Conservation (phyloP, 2,797 vertebrate genomes). For the Phrynocephalus vlangalii region DNA sequence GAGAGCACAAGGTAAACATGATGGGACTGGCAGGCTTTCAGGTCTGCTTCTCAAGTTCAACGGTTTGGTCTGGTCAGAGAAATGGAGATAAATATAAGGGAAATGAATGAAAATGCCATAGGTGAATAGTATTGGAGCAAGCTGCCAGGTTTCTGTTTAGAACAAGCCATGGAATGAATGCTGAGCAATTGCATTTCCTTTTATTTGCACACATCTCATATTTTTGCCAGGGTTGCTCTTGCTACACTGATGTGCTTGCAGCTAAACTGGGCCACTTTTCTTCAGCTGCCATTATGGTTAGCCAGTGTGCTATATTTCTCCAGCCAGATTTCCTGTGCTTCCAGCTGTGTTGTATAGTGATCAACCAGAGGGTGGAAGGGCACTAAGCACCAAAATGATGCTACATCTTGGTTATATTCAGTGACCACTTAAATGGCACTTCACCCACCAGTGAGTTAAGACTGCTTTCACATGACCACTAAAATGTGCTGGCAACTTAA, state of each 20-base stretch:
- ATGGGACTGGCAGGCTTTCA: slow-evolving; percentile 21
- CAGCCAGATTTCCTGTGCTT: neutral
- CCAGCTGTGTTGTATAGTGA: neutral
- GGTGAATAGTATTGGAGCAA: neutral
- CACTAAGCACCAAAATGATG: too few species aligned
- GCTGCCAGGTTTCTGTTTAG: neutral
- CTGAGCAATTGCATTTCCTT: neutral
- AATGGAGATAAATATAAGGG: slow-evolving; percentile 23
- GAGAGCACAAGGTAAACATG: slow-evolving; percentile 56
- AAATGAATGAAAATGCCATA: slow-evolving; percentile 23
- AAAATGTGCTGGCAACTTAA: too few species aligned
- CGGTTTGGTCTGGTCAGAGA: slow-evolving; percentile 7
- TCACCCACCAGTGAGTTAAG: too few species aligned
- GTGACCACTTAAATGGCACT: too few species aligned
- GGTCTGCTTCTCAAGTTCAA: slow-evolving; percentile 32
- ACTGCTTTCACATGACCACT: too few species aligned
- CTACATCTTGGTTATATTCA: too few species aligned
- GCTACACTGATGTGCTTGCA: neutral
- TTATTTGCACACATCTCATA: neutral
- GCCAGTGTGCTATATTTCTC: neutral
- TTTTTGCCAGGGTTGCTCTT: neutral
- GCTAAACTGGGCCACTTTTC: neutral
- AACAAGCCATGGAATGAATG: neutral
- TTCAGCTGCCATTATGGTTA: neutral
- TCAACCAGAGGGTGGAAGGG: too few species aligned